Evolutionary conservation across 2,797 vertebrate species (phyloP).

Genomic region (Ctenopoma multispine): DNA sequence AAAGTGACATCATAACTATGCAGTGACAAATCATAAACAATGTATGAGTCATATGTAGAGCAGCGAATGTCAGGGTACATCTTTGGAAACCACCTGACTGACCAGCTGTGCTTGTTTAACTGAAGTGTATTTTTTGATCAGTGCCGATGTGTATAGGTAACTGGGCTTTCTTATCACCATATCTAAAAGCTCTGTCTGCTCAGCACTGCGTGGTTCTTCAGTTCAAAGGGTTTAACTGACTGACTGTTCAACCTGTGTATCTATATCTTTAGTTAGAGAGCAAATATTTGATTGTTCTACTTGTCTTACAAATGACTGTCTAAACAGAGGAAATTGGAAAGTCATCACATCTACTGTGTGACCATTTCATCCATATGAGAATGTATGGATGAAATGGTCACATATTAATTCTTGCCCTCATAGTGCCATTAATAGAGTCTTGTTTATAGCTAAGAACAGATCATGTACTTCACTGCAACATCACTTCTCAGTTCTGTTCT

Average conservation of each 20-base stretch:
- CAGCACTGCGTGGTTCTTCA: conserved; percentile 18
- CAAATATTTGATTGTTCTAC: conserved; percentile 30
- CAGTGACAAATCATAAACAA: conserved; percentile 3
- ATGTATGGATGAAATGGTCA: conserved; percentile 5
- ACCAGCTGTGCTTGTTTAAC: conserved; percentile 6
- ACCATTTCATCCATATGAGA: not conserved
- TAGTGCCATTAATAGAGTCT: conserved; percentile 54
- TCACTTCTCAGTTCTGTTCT: conserved; percentile 35
- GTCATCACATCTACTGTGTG: not conserved
- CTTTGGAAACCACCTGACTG: conserved; percentile 17
- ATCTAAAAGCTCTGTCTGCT: conserved; percentile 49
- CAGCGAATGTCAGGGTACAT: not conserved
- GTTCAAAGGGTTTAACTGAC: conserved; percentile 40
- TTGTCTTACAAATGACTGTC: conserved; percentile 21
- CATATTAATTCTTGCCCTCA: conserved; percentile 24
- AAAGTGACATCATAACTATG: conserved; percentile 14
- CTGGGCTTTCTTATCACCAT: conserved; percentile 53
- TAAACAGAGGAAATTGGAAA: conserved; percentile 3
- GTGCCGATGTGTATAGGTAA: conserved; percentile 39
- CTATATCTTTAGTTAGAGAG: conserved; percentile 25
- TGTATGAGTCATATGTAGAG: not conserved
- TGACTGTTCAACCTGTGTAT: conserved; percentile 70
- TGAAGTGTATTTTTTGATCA: conserved; percentile 18
- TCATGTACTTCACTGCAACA: conserved; percentile 44
- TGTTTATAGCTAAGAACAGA: conserved; percentile 42